Base-by-base conservation (phyloP, 2,888 invertebrate species). In the Hedychridium roseum region DNA sequence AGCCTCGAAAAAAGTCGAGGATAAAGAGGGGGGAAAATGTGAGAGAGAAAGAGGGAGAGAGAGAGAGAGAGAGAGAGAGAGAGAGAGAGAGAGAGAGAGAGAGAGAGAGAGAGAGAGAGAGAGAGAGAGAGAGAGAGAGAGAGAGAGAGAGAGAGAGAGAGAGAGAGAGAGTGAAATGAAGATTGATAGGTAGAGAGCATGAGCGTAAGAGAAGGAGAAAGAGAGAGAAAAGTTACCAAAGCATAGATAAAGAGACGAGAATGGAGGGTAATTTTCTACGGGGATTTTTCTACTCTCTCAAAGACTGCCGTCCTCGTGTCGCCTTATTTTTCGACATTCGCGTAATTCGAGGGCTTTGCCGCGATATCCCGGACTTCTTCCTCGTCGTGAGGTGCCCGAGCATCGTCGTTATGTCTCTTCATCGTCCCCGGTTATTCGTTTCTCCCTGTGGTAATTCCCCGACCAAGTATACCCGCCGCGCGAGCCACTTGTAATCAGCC, bases 181-280 rank as follows among this genome's bases (percentile, higher is more conserved):
- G n/a, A n/a, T n/a, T n/a, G n/a, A n/a, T n/a, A n/a, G n/a, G n/a
- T n/a, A n/a, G n/a, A n/a, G n/a, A n/a, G n/a, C n/a, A n/a, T n/a
- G n/a, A n/a, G n/a, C n/a, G n/a, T n/a, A 31, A 43, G 18, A 34
- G 28, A 28, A 23, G 38, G 27, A 51, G 44, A 45, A 55, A 49
- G 40, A 28, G 28, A 21, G 38, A 40, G 20, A 50, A 50, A 44
- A 37, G 42, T 64, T 61, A 64, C 64, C 64, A 64, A 64, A 64
- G 64, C 40, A 59, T 64, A 64, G 58, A 59, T 64, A 59, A n/a
- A n/a, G 56, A 50, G 32, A 57, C 23, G 34, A 48, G 47, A 46
- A 60, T n/a, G n/a, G n/a, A 47, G 38, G 37, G 38, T 43, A 50
- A 43, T 55, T 52, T 52, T 44, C 32, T 45, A 50, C 30, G n/a